Conservation (phyloP, 2,113 vertebrate species). For the Marmota monax region DNA sequence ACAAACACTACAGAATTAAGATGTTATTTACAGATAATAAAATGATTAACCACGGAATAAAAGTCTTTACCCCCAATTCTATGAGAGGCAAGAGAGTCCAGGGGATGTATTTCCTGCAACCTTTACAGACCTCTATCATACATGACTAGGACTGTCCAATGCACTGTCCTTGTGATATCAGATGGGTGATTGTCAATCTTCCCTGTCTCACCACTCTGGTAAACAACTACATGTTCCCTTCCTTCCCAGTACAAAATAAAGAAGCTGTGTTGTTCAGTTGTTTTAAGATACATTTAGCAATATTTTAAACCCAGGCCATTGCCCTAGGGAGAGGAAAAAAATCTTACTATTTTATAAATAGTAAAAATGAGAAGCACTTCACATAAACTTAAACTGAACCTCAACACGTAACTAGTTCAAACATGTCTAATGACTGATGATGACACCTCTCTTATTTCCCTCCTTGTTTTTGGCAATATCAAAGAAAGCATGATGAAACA, state of each 20-base stretch:
- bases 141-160: neutral
- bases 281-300: neutral
- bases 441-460: neutral
- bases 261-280: neutral
- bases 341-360: neutral
- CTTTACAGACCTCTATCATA: neutral
- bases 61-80: neutral
- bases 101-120: neutral
- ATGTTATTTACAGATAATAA: neutral
- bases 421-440: neutral
- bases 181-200: neutral
- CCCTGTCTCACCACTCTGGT: neutral
- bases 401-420: neutral
- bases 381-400: slow-evolving; percentile 18
- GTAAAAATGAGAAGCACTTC: slow-evolving; percentile 1
- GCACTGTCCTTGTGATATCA: neutral
- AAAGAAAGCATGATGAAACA: neutral
- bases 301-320: neutral
- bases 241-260: neutral
- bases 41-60: neutral
- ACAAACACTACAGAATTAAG: neutral
- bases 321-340: neutral
- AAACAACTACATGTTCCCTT: neutral
- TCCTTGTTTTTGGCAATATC: neutral
- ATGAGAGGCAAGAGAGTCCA: neutral